A percentile compares a stretch with the other conserved stretches of the same genome.
phyloP scores from a whole-genome alignment of 2,888 invertebrate genomes.

The Empis stercorea region DNA sequence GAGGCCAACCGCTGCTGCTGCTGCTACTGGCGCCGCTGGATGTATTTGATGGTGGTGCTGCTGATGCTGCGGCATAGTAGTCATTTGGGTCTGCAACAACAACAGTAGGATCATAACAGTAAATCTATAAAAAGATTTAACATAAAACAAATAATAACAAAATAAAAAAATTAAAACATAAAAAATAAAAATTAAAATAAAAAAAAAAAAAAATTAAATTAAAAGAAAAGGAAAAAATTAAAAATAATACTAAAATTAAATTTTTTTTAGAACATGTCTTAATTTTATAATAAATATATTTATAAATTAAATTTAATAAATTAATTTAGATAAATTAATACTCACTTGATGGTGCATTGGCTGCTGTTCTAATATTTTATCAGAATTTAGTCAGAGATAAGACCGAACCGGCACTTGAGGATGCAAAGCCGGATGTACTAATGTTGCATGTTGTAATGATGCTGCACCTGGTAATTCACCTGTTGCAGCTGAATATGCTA shows the following conservation, averaged over 20 bases:
- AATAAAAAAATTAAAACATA: not conserved
- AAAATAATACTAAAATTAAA: not conserved
- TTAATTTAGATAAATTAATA: slow-evolving; percentile 8
- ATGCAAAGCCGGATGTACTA: slow-evolving; percentile 94
- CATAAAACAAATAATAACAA: slow-evolving; percentile 15
- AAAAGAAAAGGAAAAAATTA: not conserved
- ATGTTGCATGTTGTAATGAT: slow-evolving; percentile 72
- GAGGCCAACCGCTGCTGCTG: slow-evolving; percentile 34
- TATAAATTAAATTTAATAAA: not conserved
- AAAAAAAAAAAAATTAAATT: not conserved
- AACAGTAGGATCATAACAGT: slow-evolving; percentile 3
- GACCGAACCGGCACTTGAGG: slow-evolving; percentile 95
- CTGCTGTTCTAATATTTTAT: slow-evolving; percentile 38
- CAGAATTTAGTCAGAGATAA: slow-evolving; percentile 91
- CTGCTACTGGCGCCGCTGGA: slow-evolving; percentile 32
- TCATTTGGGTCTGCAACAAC: slow-evolving; percentile 38
- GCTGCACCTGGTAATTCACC: slow-evolving; percentile 73
- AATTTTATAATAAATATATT: too few species aligned
- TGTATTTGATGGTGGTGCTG: slow-evolving; percentile 41
- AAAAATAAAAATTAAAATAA: not conserved
- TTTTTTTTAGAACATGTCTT: not conserved
- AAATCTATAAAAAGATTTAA: slow-evolving; percentile 1
- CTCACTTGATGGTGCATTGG: slow-evolving; percentile 36
- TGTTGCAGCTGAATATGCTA: slow-evolving; percentile 63
- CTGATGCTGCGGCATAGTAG: slow-evolving; percentile 30